phyloP scores from a whole-genome alignment of 1,140 invertebrate species.

The Dendrolimus kikuchii region DNA sequence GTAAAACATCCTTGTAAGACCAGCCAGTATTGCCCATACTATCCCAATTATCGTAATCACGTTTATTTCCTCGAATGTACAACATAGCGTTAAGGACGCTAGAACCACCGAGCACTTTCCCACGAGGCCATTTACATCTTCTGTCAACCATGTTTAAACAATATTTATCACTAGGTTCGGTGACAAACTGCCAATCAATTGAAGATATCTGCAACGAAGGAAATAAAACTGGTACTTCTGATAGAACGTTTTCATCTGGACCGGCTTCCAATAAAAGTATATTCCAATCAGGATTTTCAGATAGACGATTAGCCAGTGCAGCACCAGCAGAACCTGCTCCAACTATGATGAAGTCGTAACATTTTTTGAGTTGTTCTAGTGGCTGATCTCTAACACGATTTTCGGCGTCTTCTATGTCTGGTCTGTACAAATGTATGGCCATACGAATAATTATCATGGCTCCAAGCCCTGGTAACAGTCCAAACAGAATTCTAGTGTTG shows the following conservation, averaged over 20 bases:
- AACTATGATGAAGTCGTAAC: slow-evolving; percentile 84
- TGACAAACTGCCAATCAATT: slow-evolving; percentile 87
- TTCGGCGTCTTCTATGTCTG: slow-evolving; percentile 78
- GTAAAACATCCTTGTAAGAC: slow-evolving; percentile 84
- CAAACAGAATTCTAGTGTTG: slow-evolving; percentile 74
- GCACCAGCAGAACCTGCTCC: slow-evolving; percentile 89
- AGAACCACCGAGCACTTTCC: slow-evolving; percentile 86
- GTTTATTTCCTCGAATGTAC: slow-evolving; percentile 87
- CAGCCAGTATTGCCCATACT: slow-evolving; percentile 81
- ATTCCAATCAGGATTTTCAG: slow-evolving; percentile 79
- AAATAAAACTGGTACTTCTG: slow-evolving; percentile 83
- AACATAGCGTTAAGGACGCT: slow-evolving; percentile 92
- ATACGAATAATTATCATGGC: slow-evolving; percentile 75
- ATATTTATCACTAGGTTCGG: slow-evolving; percentile 78
- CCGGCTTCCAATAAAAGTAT: slow-evolving; percentile 88
- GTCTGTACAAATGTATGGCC: slow-evolving; percentile 74
- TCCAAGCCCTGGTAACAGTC: slow-evolving; percentile 74
- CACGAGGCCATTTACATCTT: slow-evolving; percentile 81
- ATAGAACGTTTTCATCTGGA: slow-evolving; percentile 81
- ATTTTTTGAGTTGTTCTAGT: slow-evolving; percentile 62
- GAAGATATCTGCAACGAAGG: slow-evolving; percentile 80
- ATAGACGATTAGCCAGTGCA: slow-evolving; percentile 83
- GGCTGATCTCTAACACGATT: slow-evolving; percentile 71
- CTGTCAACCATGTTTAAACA: slow-evolving; percentile 77
- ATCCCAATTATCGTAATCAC: slow-evolving; percentile 90